Evolutionary conservation across 2,888 invertebrate species (phyloP).

Genomic region (Mystacides longicornis): DNA sequence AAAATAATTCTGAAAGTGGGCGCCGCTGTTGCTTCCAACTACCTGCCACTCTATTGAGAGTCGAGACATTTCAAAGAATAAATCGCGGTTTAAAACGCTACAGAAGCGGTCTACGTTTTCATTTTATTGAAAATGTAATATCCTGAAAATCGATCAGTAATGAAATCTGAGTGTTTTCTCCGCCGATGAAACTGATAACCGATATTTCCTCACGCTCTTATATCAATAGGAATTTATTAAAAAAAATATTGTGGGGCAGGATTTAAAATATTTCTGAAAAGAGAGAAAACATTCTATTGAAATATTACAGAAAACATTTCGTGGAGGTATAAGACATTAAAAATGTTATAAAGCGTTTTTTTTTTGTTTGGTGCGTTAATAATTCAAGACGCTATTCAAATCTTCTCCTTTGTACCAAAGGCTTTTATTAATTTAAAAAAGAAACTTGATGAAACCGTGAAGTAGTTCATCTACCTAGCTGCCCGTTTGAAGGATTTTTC

Average conservation of each 20-base stretch:
- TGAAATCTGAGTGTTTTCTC: conserved; percentile 9
- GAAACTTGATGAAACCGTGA: too few relatives aligned
- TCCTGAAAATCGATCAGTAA: conserved; percentile 11
- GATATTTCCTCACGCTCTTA: neutral
- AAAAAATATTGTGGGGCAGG: neutral
- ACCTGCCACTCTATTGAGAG: too few relatives aligned
- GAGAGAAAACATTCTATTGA: neutral
- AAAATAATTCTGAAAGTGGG: too few relatives aligned
- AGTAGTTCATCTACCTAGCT: too few relatives aligned
- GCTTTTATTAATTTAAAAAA: neutral
- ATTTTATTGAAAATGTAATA: conserved; percentile 18
- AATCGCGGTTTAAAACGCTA: too few relatives aligned
- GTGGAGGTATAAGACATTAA: neutral
- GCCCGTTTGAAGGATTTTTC: too few relatives aligned
- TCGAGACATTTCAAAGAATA: too few relatives aligned
- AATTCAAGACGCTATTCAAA: neutral
- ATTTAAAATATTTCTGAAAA: neutral
- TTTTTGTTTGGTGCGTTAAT: neutral
- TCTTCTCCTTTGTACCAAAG: neutral
- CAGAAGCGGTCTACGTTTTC: too few relatives aligned
- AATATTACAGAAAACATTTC: neutral
- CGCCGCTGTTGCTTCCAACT: too few relatives aligned
- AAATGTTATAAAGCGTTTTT: neutral
- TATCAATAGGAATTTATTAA: conserved; percentile 4
- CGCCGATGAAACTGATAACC: conserved; percentile 5